phyloP scores from a whole-genome alignment of 1,140 invertebrate species.

The Drosophila carrolli region DNA sequence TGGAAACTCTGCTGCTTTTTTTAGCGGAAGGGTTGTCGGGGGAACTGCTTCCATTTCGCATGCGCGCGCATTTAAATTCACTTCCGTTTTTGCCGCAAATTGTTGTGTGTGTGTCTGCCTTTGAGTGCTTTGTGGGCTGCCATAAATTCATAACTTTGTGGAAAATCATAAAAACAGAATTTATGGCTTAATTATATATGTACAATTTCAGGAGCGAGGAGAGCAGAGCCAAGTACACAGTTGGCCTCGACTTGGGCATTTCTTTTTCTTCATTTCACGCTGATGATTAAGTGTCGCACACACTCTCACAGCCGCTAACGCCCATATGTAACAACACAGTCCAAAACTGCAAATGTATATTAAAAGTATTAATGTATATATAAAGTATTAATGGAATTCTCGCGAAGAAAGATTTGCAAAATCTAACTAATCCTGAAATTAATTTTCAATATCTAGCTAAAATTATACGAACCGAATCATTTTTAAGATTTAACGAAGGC shows the following conservation, averaged over 20 bases:
- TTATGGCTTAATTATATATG: slow-evolving; percentile 83
- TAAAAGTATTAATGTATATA: too few species aligned
- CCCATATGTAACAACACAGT: slow-evolving; percentile 11
- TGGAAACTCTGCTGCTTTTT: background rate
- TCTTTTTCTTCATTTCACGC: slow-evolving; percentile 71
- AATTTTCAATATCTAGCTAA: too few species aligned
- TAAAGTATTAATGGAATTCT: too few species aligned
- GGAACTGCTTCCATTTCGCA: slow-evolving; percentile 63
- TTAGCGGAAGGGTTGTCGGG: background rate
- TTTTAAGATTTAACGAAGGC: too few species aligned
- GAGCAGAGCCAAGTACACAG: slow-evolving; percentile 15
- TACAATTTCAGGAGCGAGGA: slow-evolving; percentile 7
- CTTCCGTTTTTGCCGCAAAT: slow-evolving; percentile 64
- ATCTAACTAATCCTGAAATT: too few species aligned
- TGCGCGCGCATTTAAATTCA: slow-evolving; percentile 82
- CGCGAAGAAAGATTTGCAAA: too few species aligned
- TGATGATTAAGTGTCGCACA: slow-evolving; percentile 72
- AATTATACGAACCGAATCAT: too few species aligned
- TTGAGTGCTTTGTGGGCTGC: slow-evolving; percentile 45
- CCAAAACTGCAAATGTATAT: background rate
- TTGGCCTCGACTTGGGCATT: slow-evolving; percentile 53
- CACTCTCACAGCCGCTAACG: slow-evolving; percentile 21
- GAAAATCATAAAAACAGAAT: slow-evolving; percentile 83
- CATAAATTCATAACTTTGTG: slow-evolving; percentile 83
- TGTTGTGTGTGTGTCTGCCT: slow-evolving; percentile 35